Base-by-base conservation (phyloP, 2,888 invertebrate genomes). In the Cenopis cana region DNA sequence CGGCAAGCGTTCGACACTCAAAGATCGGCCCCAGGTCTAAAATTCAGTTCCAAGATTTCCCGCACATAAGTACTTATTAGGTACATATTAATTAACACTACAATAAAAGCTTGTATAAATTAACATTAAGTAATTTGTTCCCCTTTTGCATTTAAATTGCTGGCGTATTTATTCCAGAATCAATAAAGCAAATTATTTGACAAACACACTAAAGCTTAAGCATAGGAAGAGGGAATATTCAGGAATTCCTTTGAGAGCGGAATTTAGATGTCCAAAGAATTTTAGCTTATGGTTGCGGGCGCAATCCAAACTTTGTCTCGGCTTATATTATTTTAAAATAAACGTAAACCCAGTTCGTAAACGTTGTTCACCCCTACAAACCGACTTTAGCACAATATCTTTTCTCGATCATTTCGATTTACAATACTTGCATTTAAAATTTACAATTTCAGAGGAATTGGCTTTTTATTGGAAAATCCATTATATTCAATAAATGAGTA, bases 211-310 rank as follows among this genome's bases (percentile, higher is more conserved):
- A 70, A 66, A 70, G 59, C 70, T 70, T 52, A 59, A 55, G 54
- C 52, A 20, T 60, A 70, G 70, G 70, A 66, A 66, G 65, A 59
- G 41, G 52, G 69, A 69, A 70, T 65, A 70, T 65, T 70, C 70
- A 46, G 60, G 65, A 70, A 70, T 70, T 70, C 70, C 70, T 70
- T 70, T 70, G 70, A 66, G 59, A 55, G 54, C 59, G 70, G 59
- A 66, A 66, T 70, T 70, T 66, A 33, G 70, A 59, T 60, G 70
- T 70, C 66, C 70, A 70, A 70, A 70, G 70, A 70, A 70, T 70
- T 66, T 70, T 60, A 54, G 70, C 65, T 70, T 70, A 70, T 64
- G 70, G 70, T 70, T 70, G 70, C 70, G 65, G 65, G 65, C 70
- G 70, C 59, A 66, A 66, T 70, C 59, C 70, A 49, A 70, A 70